Conservation (phyloP, 2,113 vertebrate genomes). For the Pandion haliaetus region DNA sequence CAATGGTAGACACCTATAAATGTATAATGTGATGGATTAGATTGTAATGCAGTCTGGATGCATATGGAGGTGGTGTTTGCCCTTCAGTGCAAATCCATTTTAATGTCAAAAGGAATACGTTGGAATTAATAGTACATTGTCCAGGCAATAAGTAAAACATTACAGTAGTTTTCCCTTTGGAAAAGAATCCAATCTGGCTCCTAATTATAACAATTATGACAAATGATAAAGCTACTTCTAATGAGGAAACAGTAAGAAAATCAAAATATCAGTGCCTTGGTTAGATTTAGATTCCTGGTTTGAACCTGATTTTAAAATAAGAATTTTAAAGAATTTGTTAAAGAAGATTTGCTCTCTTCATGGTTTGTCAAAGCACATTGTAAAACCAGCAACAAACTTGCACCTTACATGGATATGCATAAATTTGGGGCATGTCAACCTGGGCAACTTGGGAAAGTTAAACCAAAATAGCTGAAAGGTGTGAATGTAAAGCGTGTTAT, state of each 20-base stretch:
- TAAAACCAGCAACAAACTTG: neutral
- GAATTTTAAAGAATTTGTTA: neutral
- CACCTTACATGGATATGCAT: neutral
- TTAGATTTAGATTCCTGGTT: neutral
- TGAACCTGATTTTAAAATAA: neutral
- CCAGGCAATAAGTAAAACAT: conserved; percentile 43
- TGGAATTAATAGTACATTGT: conserved; percentile 71
- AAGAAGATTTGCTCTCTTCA: neutral
- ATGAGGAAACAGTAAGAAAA: neutral
- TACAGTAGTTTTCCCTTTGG: neutral
- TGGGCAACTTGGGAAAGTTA: conserved; percentile 12
- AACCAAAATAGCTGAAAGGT: conserved; percentile 43
- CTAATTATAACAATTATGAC: neutral
- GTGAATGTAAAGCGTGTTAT: neutral
- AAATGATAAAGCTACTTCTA: neutral
- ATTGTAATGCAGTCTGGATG: conserved; percentile 69
- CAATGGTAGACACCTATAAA: conserved; percentile 72
- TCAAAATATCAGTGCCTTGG: neutral
- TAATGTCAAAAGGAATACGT: conserved; percentile 65
- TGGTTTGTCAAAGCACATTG: neutral
- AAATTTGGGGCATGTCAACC: neutral
- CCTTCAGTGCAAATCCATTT: conserved; percentile 75
- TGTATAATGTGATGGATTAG: conserved; percentile 72
- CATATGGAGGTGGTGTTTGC: conserved; percentile 68
- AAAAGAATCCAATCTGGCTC: neutral